Percentiles rank a stretch among this genome's conserved stretches.
These are phyloP conservation scores for Sigmodon hispidus DNA, from an alignment of 2,113 vertebrate species.

Conservation along the genomic window DNA sequence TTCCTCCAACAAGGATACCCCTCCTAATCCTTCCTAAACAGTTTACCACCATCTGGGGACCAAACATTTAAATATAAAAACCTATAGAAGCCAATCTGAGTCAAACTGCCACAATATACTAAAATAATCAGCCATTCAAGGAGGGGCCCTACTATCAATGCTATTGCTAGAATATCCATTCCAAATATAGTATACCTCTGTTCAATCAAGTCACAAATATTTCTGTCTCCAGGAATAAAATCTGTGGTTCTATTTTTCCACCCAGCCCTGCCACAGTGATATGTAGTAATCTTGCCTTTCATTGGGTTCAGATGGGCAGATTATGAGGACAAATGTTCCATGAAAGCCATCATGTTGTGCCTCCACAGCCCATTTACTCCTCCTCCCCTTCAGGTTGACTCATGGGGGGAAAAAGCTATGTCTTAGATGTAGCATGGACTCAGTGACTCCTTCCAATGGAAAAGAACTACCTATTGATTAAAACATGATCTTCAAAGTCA, in stretches of 20 bases:
- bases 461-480: background rate
- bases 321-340: background rate
- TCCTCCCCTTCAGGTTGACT: background rate
- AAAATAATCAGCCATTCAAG: background rate
- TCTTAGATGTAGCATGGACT: background rate
- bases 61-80: background rate
- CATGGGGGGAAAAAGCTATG: background rate
- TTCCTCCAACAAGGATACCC: background rate
- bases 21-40: background rate
- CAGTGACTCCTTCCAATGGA: background rate
- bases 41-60: background rate
- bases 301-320: background rate
- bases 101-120: background rate
- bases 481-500: background rate
- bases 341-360: background rate
- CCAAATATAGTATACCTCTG: background rate
- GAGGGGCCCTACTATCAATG: background rate
- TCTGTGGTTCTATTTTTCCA: background rate
- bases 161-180: background rate
- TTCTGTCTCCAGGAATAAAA: background rate
- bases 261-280: background rate
- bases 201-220: background rate
- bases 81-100: background rate
- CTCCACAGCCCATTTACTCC: background rate
- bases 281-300: background rate